Base-by-base conservation (phyloP, 2,888 invertebrate species). In the Parnassius mnemosyne region DNA sequence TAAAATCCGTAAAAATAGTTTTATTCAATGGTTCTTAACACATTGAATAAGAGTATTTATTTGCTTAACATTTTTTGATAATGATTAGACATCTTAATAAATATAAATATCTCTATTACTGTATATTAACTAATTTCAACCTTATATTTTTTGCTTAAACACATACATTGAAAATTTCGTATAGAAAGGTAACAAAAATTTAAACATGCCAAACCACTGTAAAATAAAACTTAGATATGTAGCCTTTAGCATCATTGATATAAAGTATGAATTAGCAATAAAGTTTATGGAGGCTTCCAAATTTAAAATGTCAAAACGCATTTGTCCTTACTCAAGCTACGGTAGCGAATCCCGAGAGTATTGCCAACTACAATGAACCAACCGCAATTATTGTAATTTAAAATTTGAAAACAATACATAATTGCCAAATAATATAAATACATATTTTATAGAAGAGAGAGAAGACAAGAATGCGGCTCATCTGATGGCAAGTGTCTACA, bases 301-400 rank as follows among this genome's bases (percentile, higher is more conserved):
- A 61, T 57, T 47, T 43, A 12, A 54, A 63, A 58, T 54, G 58
- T 59, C 58, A 54, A 51, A 41, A 58, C 63, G 63, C 63, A 63
- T 63, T 54, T 58, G 58, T 61, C 47, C 11, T 12, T 46, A n/a
- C 25, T n/a, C 34, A 16, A n/a, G 50, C 57, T 13, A 11, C 25
- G 10, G 58, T 34, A 13, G 41, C 44, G 63, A 41, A 20, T 63
- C 58, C 63, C 58, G 63, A 10, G 10, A 42, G 54, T 44, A 50
- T 34, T 63, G 51, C 54, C 25, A 12, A 10, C 10, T 49, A 9
- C 11, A 49, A 52, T 20, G 3, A 20, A 20, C 11, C 20, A 25
- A 3, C 20, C 11, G 25, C 25, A 25, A 25, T 25, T 3, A 25
- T 1, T 25, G 25, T 3, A 3, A 2, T 25, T 25, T 25, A 25